Evolutionary conservation across 2,797 vertebrate genomes (phyloP), one percentile per base, ranked within the genome.

Genomic region (Trachops cirrhosus): DNA sequence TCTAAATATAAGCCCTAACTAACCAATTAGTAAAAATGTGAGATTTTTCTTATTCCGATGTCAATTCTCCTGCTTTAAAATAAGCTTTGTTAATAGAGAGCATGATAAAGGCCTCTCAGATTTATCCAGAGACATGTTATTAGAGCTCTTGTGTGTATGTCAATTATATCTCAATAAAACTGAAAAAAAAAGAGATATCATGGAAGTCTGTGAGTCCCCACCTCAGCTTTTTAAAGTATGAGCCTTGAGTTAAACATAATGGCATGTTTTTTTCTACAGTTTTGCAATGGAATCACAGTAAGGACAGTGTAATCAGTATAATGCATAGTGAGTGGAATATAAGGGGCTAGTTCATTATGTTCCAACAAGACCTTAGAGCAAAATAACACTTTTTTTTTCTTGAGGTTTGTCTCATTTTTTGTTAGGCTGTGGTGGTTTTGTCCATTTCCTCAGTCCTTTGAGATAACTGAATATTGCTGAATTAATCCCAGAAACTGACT

Each of bases 281-380:
- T 93, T 75, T 89, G 52, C 96, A 96, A 90, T 12, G 52, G 75
- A 95, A 96, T 92, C 85, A 50, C 97, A 94, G 67, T 91, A 79
- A 95, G 80, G 86, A 32, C 75, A 77, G 85, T 92, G 24, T 78
- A 46, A 50, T 93, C 78, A 46, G 50, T 93, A 62, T 86, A 88
- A 88, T 97, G 57, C 90, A 34, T 96, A 96, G 50, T 88, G n/a
- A 54, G 52, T 24, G 9, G 86, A 86, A 26, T 94, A 9, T 93
- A 97, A 97, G 52, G 67, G 94, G 91, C 68, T 77, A 85, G 94
- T 98, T 82, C 29, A 95, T 59, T 89, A 68, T 96, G 21, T 97
- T 91, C 96, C 84, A 97, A 89, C 52, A 97, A 95, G 77, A 93
- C 82, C 46, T 74, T 95, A 86, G 32, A 95, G 50, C 88, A 90